Conservation (phyloP, 2,113 vertebrate species). For the Sinocyclocheilus grahami region DNA sequence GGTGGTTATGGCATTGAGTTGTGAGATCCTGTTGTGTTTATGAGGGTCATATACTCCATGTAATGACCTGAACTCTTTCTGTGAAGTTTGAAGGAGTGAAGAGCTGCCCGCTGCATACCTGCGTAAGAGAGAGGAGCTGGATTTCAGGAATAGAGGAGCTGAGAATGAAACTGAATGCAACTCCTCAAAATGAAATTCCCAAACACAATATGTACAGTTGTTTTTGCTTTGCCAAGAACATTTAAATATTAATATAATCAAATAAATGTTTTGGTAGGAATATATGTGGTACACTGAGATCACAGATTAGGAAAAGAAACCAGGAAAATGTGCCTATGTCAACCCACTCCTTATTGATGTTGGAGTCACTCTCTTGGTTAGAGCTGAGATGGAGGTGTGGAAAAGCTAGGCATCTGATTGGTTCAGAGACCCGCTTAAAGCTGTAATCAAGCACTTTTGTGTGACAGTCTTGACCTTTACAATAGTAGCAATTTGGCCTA, state of each 20-base stretch:
- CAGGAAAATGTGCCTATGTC: background rate
- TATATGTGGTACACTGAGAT: background rate
- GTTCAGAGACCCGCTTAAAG: conserved; percentile 3
- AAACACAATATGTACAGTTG: background rate
- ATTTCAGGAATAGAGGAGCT: background rate
- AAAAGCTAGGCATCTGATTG: conserved; percentile 14
- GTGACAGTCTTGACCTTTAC: conserved; percentile 20
- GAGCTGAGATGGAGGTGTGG: background rate
- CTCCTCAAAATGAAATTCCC: background rate
- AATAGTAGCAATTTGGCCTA: conserved; percentile 16
- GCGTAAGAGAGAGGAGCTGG: background rate
- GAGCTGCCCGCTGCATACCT: background rate
- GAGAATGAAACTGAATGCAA: background rate
- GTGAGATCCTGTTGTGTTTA: conserved; percentile 43
- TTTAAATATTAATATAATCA: background rate
- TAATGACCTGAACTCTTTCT: conserved; percentile 41
- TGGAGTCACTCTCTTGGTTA: background rate
- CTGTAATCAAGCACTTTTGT: conserved; percentile 6
- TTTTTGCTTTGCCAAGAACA: background rate
- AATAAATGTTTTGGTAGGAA: background rate
- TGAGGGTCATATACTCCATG: conserved; percentile 39
- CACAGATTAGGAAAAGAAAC: background rate
- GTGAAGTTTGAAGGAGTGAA: conserved; percentile 10
- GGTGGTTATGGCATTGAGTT: conserved; percentile 35
- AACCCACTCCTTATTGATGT: background rate